These are phyloP conservation scores for Corvus hawaiiensis DNA, from an alignment of 2,113 vertebrate species.

Conservation along the genomic window DNA sequence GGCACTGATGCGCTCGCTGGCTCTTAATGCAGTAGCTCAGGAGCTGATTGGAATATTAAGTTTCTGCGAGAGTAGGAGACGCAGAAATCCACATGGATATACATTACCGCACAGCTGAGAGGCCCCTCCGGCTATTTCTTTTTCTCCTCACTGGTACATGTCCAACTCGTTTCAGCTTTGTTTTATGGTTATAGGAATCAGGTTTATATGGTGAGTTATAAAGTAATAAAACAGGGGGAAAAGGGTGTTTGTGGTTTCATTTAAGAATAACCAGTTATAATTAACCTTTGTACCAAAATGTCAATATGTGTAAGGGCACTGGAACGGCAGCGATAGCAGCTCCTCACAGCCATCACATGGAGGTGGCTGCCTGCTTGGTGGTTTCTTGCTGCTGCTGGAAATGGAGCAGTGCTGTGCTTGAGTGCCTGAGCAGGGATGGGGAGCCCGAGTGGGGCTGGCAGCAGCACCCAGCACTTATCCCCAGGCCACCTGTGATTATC, in stretches of 20 bases:
- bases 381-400: background rate
- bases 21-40: constrained; percentile 79
- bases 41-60: constrained; percentile 91
- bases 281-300: constrained; percentile 60
- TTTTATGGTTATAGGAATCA: constrained; percentile 83
- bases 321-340: background rate
- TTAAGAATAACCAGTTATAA: constrained; percentile 64
- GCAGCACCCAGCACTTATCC: background rate
- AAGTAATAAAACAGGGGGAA: constrained; percentile 70
- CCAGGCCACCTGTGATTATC: accelerated
- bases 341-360: background rate
- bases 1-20: constrained; percentile 83
- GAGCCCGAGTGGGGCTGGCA: accelerated
- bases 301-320: constrained; percentile 13
- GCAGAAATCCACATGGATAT: constrained; percentile 68
- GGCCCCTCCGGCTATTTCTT: constrained; percentile 70
- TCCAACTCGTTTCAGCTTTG: constrained; percentile 79
- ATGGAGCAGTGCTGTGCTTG: accelerated
- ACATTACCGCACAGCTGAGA: constrained; percentile 54
- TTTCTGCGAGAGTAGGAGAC: constrained; percentile 67
- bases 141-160: constrained; percentile 70
- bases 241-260: constrained; percentile 68
- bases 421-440: accelerated
- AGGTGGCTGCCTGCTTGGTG: background rate
- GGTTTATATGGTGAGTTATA: constrained; percentile 81